Evolutionary conservation across 2,888 invertebrate species (phyloP).

Genomic region (Eudemis profundana): DNA sequence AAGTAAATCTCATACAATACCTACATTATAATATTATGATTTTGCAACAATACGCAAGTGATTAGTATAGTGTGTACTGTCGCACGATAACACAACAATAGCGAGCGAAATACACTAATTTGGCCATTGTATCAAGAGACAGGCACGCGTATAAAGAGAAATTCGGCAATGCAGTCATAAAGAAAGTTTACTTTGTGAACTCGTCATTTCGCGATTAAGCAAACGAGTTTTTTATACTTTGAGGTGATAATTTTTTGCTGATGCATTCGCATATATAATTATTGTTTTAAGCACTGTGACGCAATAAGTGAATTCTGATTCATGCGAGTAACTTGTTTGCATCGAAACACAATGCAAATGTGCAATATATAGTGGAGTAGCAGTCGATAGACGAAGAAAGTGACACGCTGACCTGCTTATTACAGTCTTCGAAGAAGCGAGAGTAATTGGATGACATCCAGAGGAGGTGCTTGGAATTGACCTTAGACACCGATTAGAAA

Average conservation of each 20-base stretch:
- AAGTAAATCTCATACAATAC: slow-evolving; percentile 20
- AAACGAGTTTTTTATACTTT: slow-evolving; percentile 65
- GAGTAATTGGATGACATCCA: slow-evolving; percentile 67
- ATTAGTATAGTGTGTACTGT: slow-evolving; percentile 53
- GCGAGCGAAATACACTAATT: slow-evolving; percentile 66
- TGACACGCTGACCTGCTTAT: slow-evolving; percentile 73
- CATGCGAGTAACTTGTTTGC: slow-evolving; percentile 1
- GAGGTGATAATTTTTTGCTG: slow-evolving; percentile 50
- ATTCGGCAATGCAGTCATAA: slow-evolving; percentile 78
- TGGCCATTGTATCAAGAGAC: slow-evolving; percentile 68
- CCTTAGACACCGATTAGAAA: slow-evolving; percentile 46
- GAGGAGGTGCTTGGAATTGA: slow-evolving; percentile 40
- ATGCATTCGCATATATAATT: slow-evolving; percentile 38
- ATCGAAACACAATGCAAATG: slow-evolving; percentile 45
- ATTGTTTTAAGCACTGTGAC: slow-evolving; percentile 16
- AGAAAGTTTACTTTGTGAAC: slow-evolving; percentile 74
- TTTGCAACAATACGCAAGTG: slow-evolving; percentile 48
- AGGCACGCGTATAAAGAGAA: slow-evolving; percentile 69
- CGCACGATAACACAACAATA: slow-evolving; percentile 63
- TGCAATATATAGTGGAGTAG: slow-evolving; percentile 55
- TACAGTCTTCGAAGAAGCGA: slow-evolving; percentile 65
- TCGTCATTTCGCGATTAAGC: slow-evolving; percentile 72
- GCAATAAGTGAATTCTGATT: slow-evolving; percentile 33
- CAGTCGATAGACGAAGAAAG: slow-evolving; percentile 70
- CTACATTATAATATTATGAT: slow-evolving; percentile 23